Percentiles rank a stretch among this genome's conserved stretches.
Evolutionary conservation across 2,888 invertebrate species (phyloP).

Genomic region (Penaeus monodon): DNA sequence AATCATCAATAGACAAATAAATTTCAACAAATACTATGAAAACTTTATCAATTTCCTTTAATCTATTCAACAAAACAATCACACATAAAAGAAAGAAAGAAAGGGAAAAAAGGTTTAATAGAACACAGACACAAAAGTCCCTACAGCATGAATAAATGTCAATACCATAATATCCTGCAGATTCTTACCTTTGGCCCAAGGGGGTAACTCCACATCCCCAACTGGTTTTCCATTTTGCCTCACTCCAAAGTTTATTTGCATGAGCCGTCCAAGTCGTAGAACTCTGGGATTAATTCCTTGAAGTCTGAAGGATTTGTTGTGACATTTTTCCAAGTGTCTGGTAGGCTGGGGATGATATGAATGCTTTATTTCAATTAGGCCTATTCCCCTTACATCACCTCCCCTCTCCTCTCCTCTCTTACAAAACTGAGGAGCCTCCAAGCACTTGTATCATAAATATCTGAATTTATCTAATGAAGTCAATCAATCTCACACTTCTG

Average conservation of each 20-base stretch:
- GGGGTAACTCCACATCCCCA: slow-evolving; percentile 83
- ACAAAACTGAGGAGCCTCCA: too few species aligned
- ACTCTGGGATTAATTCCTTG: slow-evolving; percentile 91
- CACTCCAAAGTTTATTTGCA: slow-evolving; percentile 86
- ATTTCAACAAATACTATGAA: too few species aligned
- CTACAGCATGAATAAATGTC: background rate
- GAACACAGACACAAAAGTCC: background rate
- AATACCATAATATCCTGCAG: background rate
- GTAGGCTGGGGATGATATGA: slow-evolving; percentile 26
- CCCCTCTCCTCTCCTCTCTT: too few species aligned
- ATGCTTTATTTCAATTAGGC: background rate
- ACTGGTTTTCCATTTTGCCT: slow-evolving; percentile 83
- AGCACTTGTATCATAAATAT: too few species aligned
- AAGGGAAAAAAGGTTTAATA: too few species aligned
- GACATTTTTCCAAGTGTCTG: slow-evolving; percentile 88
- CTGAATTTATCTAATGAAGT: too few species aligned
- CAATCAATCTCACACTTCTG: too few species aligned
- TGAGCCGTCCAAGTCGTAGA: slow-evolving; percentile 80
- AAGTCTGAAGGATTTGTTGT: slow-evolving; percentile 90
- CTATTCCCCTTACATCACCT: too few species aligned
- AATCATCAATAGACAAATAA: too few species aligned
- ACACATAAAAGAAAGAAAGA: too few species aligned
- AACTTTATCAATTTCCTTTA: too few species aligned
- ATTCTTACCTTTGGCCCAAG: slow-evolving; percentile 80
- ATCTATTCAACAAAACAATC: too few species aligned